Conservation (phyloP, 2,797 vertebrate genomes). For the Rhyacichthys aspro region DNA sequence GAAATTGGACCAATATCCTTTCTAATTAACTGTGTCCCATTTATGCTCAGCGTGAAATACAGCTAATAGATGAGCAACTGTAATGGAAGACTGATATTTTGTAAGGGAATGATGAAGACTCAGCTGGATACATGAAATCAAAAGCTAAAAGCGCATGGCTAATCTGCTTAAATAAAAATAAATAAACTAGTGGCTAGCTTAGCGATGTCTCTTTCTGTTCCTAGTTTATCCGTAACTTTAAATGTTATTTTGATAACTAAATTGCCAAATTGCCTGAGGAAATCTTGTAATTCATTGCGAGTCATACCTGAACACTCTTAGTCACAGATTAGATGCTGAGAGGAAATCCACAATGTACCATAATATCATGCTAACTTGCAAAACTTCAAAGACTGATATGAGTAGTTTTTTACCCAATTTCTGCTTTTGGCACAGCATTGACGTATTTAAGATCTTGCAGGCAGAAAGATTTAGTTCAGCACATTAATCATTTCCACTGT, state of each 20-base stretch:
- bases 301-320: conserved; percentile 23
- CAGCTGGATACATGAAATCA: too few species aligned
- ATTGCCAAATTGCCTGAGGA: neutral
- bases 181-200: too few species aligned
- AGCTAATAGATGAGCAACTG: too few species aligned
- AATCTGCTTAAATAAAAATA: neutral
- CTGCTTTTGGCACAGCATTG: conserved; percentile 8
- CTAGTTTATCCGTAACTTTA: too few species aligned
- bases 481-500: conserved; percentile 1
- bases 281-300: conserved; percentile 8
- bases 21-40: too few species aligned
- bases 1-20: too few species aligned
- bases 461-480: neutral
- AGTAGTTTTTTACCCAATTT: neutral
- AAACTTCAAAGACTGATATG: neutral
- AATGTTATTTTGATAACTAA: neutral
- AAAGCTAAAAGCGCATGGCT: neutral
- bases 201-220: too few species aligned
- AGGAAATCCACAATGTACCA: conserved; percentile 15
- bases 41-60: too few species aligned
- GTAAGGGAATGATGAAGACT: too few species aligned
- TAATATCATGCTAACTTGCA: neutral
- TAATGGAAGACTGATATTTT: too few species aligned
- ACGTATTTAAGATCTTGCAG: neutral
- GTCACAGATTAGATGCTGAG: neutral